Conservation (phyloP, 2,113 vertebrate genomes). For the Sylvietta virens region DNA sequence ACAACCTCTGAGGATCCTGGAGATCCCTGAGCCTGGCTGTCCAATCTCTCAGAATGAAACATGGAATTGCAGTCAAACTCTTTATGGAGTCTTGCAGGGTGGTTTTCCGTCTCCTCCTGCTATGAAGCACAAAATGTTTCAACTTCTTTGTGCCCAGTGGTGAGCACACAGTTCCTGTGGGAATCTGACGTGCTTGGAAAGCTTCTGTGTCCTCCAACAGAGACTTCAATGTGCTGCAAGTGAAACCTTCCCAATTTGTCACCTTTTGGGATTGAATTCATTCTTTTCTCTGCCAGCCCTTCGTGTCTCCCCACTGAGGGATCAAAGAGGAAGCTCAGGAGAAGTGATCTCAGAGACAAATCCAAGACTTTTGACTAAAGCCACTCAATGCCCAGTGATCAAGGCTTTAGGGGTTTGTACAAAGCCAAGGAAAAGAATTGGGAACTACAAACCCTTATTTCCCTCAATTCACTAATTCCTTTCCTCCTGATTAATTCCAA, state of each 20-base stretch:
- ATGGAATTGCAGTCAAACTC: neutral
- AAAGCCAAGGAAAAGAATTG: neutral
- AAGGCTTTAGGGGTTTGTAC: neutral
- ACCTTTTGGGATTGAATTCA: neutral
- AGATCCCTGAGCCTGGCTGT: neutral
- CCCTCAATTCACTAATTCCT: neutral
- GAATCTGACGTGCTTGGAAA: neutral
- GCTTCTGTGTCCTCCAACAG: neutral
- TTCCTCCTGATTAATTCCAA: neutral
- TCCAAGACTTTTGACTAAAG: neutral
- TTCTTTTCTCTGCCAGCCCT: neutral
- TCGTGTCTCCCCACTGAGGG: neutral
- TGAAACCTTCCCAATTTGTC: neutral
- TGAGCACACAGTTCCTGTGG: neutral
- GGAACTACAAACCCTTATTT: neutral
- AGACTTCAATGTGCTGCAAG: neutral
- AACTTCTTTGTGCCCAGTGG: neutral
- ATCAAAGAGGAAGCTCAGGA: conserved; percentile 18
- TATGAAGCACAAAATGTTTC: neutral
- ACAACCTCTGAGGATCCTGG: neutral
- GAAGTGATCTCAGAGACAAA: conserved; percentile 28
- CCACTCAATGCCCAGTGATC: neutral
- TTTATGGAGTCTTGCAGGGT: neutral
- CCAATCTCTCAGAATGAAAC: neutral
- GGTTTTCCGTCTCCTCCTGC: neutral